Conservation (phyloP, 2,888 invertebrate species). For the Tubulanus polymorphus region DNA sequence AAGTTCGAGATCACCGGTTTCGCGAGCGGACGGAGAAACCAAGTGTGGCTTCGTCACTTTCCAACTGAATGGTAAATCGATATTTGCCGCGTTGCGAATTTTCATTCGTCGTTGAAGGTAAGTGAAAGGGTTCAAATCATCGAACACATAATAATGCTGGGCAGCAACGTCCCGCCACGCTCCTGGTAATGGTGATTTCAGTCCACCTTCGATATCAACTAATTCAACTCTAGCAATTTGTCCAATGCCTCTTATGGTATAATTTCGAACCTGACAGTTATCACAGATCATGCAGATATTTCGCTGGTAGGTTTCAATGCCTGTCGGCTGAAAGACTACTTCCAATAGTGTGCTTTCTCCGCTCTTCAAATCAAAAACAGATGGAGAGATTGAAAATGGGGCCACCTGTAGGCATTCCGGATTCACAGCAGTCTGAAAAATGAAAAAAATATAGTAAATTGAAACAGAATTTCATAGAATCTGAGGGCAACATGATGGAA, state of each 20-base stretch:
- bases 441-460: slow-evolving; percentile 1
- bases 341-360: slow-evolving; percentile 41
- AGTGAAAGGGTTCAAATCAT: slow-evolving; percentile 48
- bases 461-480: not conserved
- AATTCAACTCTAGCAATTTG: slow-evolving; percentile 40
- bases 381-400: slow-evolving; percentile 49
- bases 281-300: slow-evolving; percentile 50
- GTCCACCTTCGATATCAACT: slow-evolving; percentile 37
- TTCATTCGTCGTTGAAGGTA: slow-evolving; percentile 41
- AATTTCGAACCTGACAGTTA: slow-evolving; percentile 49
- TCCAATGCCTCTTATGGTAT: slow-evolving; percentile 44
- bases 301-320: slow-evolving; percentile 31
- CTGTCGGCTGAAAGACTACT: slow-evolving; percentile 43
- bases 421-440: slow-evolving; percentile 31
- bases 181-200: slow-evolving; percentile 34
- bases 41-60: slow-evolving; percentile 46
- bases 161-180: slow-evolving; percentile 44
- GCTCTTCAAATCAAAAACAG: slow-evolving; percentile 41
- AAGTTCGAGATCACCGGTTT: slow-evolving; percentile 9
- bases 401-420: slow-evolving; percentile 35
- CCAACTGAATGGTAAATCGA: slow-evolving; percentile 48
- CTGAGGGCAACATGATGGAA: not conserved
- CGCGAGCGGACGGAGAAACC: slow-evolving; percentile 24
- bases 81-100: slow-evolving; percentile 44
- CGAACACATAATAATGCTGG: slow-evolving; percentile 44